Evolutionary conservation across 2,888 invertebrate species (phyloP).

Genomic region (Agrochola circellaris): DNA sequence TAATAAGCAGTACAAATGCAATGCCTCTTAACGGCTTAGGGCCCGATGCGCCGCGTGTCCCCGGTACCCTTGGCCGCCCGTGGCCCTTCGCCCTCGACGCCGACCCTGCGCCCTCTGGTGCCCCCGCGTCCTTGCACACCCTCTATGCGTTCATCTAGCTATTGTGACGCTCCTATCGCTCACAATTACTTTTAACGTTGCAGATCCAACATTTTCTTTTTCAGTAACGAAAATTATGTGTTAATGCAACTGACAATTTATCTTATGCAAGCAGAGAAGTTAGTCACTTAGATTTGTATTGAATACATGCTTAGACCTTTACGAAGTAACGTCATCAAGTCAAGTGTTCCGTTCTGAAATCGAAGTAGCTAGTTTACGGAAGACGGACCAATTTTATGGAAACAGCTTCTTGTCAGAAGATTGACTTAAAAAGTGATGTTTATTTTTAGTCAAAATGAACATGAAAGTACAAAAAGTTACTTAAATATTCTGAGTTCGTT

Average conservation of each 20-base stretch:
- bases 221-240: slow-evolving; percentile 37
- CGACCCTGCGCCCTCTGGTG: slow-evolving; percentile 80
- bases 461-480: slow-evolving; percentile 12
- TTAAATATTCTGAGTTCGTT: slow-evolving; percentile 27
- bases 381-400: slow-evolving; percentile 13
- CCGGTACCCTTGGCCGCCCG: slow-evolving; percentile 83
- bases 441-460: slow-evolving; percentile 32
- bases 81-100: slow-evolving; percentile 77
- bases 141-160: slow-evolving; percentile 72
- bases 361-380: slow-evolving; percentile 21
- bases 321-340: slow-evolving; percentile 1
- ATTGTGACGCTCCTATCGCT: slow-evolving; percentile 71
- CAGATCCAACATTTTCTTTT: slow-evolving; percentile 70
- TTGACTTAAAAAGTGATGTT: slow-evolving; percentile 26
- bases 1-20: slow-evolving; percentile 73
- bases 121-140: slow-evolving; percentile 84
- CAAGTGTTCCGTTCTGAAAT: slow-evolving; percentile 27
- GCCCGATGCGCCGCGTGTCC: slow-evolving; percentile 73
- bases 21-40: slow-evolving; percentile 72
- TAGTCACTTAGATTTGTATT: slow-evolving; percentile 11
- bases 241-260: slow-evolving; percentile 28
- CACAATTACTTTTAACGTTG: slow-evolving; percentile 68
- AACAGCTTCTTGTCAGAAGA: not conserved
- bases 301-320: not conserved
- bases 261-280: slow-evolving; percentile 30